Evolutionary conservation across 2,113 vertebrate species (phyloP), one percentile per base, ranked within the genome.

Genomic region (Ammodytes marinus): DNA sequence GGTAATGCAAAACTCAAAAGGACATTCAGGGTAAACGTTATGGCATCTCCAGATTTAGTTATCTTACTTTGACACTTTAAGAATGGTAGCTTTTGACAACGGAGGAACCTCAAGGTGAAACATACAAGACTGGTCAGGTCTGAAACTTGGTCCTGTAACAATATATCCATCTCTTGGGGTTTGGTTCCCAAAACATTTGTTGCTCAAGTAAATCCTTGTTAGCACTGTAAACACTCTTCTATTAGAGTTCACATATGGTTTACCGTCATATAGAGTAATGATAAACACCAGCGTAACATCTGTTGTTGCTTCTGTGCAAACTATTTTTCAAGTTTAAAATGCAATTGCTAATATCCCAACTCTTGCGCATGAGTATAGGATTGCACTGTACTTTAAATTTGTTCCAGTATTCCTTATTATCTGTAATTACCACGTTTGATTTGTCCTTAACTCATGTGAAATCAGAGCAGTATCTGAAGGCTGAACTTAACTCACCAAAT

Each of bases 11-110:
- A 66, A 70, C 39, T 78, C 13, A 70, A 65, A 27, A 60, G 40
- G 27, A 68, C 70, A 86, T 79, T 75, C 57, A 77, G 74, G 74
- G 53, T 45, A 69, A 76, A 63, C 43, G 15, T 77, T 88, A 91
- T 91, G 87, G 88, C 87, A 83, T 79, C 83, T 85, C 66, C 66
- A 87, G 74, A 80, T 65, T 87, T 66, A 64, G 6, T 76, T 10
- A 8, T 46, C 35, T 59, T 19, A 71, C 40, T 88, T 85, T 88
- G 88, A 92, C 81, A 92, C 88, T 85, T 64, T 50, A 27, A 15
- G n/a, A 70, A 73, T 37, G 19, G 39, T 68, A 47, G 47, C 70
- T 72, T 66, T 46, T 74, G 17, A 67, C 47, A 64, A 83, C 52
- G 12, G 42, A 68, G 54, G 40, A 64, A 68, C 12, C 17, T 55